Conservation (phyloP, 2,888 invertebrate species). For the Chorisops tibialis region DNA sequence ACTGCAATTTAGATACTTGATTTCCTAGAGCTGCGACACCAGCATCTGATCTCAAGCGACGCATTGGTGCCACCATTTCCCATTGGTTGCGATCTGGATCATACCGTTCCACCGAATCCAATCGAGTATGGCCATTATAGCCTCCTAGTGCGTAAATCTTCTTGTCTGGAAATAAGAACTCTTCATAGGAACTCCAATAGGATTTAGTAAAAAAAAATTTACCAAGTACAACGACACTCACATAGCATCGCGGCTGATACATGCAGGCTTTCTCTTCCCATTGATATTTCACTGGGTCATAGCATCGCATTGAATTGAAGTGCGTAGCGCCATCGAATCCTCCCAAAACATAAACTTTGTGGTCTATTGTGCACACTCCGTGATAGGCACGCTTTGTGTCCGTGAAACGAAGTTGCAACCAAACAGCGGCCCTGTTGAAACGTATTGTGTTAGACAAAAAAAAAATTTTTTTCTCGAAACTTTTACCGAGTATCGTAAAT, state of each 20-base stretch:
- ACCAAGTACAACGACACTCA: constrained; percentile 70
- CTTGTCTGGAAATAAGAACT: constrained; percentile 53
- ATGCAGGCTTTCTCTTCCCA: constrained; percentile 78
- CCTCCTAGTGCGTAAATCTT: constrained; percentile 81
- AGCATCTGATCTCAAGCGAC: constrained; percentile 72
- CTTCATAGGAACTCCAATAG: background rate
- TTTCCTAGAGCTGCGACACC: constrained; percentile 67
- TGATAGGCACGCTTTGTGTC: constrained; percentile 76
- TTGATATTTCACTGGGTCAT: constrained; percentile 70
- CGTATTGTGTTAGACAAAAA: constrained; percentile 29
- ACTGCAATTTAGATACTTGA: constrained; percentile 52
- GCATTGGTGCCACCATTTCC: constrained; percentile 74
- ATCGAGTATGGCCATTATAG: constrained; percentile 72
- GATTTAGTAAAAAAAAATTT: constrained; percentile 33
- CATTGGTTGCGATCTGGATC: constrained; percentile 73
- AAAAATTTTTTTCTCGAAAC: background rate
- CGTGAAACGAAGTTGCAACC: constrained; percentile 54
- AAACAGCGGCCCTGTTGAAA: constrained; percentile 64
- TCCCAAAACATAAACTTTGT: constrained; percentile 74
- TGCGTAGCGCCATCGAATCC: constrained; percentile 78
- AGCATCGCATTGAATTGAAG: constrained; percentile 75
- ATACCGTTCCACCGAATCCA: constrained; percentile 76
- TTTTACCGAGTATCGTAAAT: constrained; percentile 71
- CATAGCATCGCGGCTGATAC: constrained; percentile 76
- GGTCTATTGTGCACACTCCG: constrained; percentile 68